These are phyloP conservation scores for Stramonita haemastoma DNA, from an alignment of 2,888 invertebrate genomes.

Conservation along the genomic window DNA sequence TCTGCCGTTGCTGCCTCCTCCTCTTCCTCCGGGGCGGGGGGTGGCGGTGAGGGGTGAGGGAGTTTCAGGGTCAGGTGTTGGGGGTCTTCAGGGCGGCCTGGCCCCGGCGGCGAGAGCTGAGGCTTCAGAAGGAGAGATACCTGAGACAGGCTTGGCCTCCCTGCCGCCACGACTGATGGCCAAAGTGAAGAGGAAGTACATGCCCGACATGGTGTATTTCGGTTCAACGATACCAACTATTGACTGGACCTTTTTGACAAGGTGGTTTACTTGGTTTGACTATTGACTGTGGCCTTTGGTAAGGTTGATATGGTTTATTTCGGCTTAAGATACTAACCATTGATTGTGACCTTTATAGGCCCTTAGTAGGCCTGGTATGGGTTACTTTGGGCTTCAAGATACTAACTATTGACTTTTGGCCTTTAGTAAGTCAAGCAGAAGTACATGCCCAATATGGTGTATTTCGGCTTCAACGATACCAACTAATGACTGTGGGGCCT, in stretches of 20 bases:
- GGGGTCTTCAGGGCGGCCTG: background rate
- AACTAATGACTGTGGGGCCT: too few species aligned
- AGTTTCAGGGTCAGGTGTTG: constrained; percentile 14
- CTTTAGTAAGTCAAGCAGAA: too few species aligned
- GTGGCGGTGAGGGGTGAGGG: background rate
- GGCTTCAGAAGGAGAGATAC: background rate
- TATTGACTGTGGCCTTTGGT: too few species aligned
- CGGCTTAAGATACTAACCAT: too few species aligned
- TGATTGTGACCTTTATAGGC: too few species aligned
- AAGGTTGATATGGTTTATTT: too few species aligned
- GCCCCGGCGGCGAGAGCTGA: background rate
- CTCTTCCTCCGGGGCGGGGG: background rate
- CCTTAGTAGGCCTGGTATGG: too few species aligned
- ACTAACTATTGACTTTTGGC: too few species aligned
- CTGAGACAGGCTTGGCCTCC: constrained; percentile 12
- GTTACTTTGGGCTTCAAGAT: too few species aligned
- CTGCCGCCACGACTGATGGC: background rate
- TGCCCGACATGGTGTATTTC: constrained; percentile 19
- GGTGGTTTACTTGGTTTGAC: too few species aligned
- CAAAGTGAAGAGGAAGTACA: constrained; percentile 23
- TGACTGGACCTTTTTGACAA: background rate
- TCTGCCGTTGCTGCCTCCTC: background rate
- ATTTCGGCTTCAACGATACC: too few species aligned
- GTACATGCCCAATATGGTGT: too few species aligned
- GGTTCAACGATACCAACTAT: constrained; percentile 24